Conservation (phyloP, 2,797 vertebrate species). For the Lepidocolaptes lacrymiger region DNA sequence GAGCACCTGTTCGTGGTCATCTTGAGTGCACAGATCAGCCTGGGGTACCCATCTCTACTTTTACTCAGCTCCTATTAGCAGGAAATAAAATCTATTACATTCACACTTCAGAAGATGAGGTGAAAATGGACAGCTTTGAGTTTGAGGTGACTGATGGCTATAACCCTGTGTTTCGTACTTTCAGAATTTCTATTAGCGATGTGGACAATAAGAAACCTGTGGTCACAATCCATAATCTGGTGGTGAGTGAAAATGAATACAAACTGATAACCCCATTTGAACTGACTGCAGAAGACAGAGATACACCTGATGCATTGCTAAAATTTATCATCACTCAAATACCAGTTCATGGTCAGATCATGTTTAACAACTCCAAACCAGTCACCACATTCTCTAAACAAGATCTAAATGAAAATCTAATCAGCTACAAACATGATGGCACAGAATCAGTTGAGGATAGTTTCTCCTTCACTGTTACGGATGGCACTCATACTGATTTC, state of each 20-base stretch:
- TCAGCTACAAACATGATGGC: slow-evolving; percentile 94
- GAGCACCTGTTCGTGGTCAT: slow-evolving; percentile 90
- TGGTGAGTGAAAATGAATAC: slow-evolving; percentile 87
- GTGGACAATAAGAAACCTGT: slow-evolving; percentile 98
- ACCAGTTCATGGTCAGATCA: slow-evolving; percentile 89
- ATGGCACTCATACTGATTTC: slow-evolving; percentile 94
- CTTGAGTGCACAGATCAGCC: slow-evolving; percentile 91
- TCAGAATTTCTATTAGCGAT: slow-evolving; percentile 91
- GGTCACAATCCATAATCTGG: slow-evolving; percentile 86
- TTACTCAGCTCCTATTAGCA: slow-evolving; percentile 93
- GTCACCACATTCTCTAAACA: slow-evolving; percentile 90
- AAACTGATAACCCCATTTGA: slow-evolving; percentile 97
- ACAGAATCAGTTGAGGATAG: slow-evolving; percentile 88
- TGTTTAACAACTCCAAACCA: slow-evolving; percentile 85
- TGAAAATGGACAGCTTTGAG: slow-evolving; percentile 98
- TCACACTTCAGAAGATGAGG: slow-evolving; percentile 93
- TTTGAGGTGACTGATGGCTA: slow-evolving; percentile 96
- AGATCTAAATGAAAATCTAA: slow-evolving; percentile 94
- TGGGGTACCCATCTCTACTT: slow-evolving; percentile 87
- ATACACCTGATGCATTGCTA: slow-evolving; percentile 86
- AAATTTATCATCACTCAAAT: slow-evolving; percentile 90
- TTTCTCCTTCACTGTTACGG: slow-evolving; percentile 94
- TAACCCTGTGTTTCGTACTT: slow-evolving; percentile 95
- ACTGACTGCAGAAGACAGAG: slow-evolving; percentile 91
- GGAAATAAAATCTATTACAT: slow-evolving; percentile 96